Conservation (phyloP, 2,888 invertebrate species). For the Hipparchia semele region DNA sequence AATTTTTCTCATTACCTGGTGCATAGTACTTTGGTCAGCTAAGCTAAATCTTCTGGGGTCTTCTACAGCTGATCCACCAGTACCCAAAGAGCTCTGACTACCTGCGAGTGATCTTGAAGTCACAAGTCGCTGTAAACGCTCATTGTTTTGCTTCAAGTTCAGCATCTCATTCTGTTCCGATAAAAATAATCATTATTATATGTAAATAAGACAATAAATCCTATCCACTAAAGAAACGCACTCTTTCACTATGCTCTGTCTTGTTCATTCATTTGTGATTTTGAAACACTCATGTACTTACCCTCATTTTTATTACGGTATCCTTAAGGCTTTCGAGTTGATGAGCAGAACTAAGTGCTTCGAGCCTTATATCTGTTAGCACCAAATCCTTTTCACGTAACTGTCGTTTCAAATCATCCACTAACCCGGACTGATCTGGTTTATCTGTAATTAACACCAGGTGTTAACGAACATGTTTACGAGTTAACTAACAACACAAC, state of each 20-base stretch:
- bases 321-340: slow-evolving; percentile 98
- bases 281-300: slow-evolving; percentile 83
- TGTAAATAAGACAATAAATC: too few relatives aligned
- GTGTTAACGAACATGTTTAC: slow-evolving; percentile 2
- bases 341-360: slow-evolving; percentile 98
- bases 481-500: slow-evolving; percentile 15
- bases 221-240: too few relatives aligned
- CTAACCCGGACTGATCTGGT: slow-evolving; percentile 76
- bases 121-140: slow-evolving; percentile 94
- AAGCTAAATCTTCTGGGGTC: slow-evolving; percentile 84
- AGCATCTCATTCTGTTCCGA: slow-evolving; percentile 94
- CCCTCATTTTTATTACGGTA: slow-evolving; percentile 98
- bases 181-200: neutral
- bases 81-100: slow-evolving; percentile 84
- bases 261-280: neutral
- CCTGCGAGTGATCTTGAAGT: slow-evolving; percentile 85
- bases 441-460: slow-evolving; percentile 66
- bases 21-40: slow-evolving; percentile 81
- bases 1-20: slow-evolving; percentile 60
- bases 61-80: slow-evolving; percentile 73
- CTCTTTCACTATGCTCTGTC: too few relatives aligned
- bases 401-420: slow-evolving; percentile 95
- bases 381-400: slow-evolving; percentile 98
- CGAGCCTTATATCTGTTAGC: slow-evolving; percentile 97
- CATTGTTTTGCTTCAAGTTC: slow-evolving; percentile 98